Evolutionary conservation across 2,797 vertebrate species (phyloP).

Genomic region (Coregonus ussuriensis): DNA sequence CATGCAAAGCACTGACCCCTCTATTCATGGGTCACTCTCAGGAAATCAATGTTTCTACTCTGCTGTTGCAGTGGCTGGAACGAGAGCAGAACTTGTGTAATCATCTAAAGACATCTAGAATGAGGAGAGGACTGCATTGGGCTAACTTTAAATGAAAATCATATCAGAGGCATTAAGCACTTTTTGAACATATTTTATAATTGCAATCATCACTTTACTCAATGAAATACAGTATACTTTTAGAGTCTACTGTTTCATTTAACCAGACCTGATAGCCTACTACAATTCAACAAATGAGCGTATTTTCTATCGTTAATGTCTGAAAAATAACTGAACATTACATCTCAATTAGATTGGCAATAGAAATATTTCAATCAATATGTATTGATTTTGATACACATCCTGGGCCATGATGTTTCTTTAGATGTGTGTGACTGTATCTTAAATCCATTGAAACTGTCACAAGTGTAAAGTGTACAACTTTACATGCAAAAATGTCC

Average conservation of each 20-base stretch:
- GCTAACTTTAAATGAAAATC: neutral
- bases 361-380: too few species aligned
- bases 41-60: slow-evolving; percentile 43
- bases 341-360: too few species aligned
- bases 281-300: neutral
- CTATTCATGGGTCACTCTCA: slow-evolving; percentile 51
- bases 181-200: neutral
- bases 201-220: neutral
- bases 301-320: too few species aligned
- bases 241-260: neutral
- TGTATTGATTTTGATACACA: too few species aligned
- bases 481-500: neutral
- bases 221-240: neutral
- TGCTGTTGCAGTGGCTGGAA: neutral
- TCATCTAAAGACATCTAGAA: neutral
- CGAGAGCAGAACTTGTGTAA: neutral
- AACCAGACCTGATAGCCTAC: neutral
- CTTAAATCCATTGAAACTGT: too few species aligned
- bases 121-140: neutral
- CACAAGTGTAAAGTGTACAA: too few species aligned
- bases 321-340: too few species aligned
- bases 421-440: too few species aligned
- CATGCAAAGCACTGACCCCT: slow-evolving; percentile 52
- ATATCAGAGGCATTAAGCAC: neutral
- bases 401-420: too few species aligned